Base-by-base conservation (phyloP, 2,888 invertebrate genomes). In the Aspidiotus rigidus region DNA sequence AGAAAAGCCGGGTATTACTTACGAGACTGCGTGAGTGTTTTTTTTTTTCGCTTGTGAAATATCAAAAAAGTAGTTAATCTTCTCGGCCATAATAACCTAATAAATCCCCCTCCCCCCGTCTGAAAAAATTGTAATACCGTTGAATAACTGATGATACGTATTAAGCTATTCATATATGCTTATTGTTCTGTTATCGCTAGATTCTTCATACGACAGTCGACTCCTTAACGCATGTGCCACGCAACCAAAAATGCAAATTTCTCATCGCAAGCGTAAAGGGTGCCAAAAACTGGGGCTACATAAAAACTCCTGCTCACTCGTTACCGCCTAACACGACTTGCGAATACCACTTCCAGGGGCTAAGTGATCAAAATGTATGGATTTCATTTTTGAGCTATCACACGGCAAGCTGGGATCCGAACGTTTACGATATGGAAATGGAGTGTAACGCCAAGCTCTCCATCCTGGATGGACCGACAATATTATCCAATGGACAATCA, bases 361-460 rank as follows among this genome's bases (percentile, higher is more conserved):
- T 86, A 66, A 81, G 84, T 7, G 85, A 86, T 75, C 89, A 89
- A 79, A 86, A 88, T 71, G 88, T 90, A 40, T 90, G 90, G 90
- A 83, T 90, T 73, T 88, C 89, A 40, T 90, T 90, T 77, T 85
- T 89, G 75, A 89, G 90, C 78, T 90, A 90, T 77, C 88, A 89
- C 79, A 86, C 88, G 2, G 85, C 86, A 54, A 84, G 83, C 60
- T 81, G 84, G 0, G 86, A 86, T 72, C 71, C 70, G 7, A 83
- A 84, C 1, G 73, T 74, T 11, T 86, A 85, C 75, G 86, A 86
- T 75, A 81, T 84, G 69, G 83, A 84, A 59, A 81, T 83, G 72
- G 87, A 88, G 74, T 89, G 88, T 76, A 86, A 87, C 69, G 87
- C 88, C 7, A 83, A 86, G 73, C 81, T 89, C 41, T 83, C 87